phyloP scores from a whole-genome alignment of 2,888 invertebrate genomes.

The Synergus umbraculus region DNA sequence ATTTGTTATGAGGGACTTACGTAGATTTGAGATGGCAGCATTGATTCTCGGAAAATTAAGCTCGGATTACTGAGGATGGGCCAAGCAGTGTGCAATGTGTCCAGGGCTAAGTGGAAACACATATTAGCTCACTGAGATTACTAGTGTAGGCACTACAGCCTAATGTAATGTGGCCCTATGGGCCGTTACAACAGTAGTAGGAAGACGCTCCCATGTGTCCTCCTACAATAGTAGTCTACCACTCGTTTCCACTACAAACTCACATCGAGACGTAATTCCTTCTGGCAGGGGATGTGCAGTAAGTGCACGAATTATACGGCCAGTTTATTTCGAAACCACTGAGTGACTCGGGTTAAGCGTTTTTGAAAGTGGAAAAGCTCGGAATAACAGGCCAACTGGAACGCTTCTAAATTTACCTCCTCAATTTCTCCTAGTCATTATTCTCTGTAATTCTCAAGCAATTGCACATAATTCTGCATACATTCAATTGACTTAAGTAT shows the following conservation, averaged over 20 bases:
- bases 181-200: slow-evolving; percentile 44
- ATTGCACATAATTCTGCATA: slow-evolving; percentile 7
- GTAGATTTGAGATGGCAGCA: slow-evolving; percentile 59
- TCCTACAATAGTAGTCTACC: slow-evolving; percentile 49
- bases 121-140: slow-evolving; percentile 74
- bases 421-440: slow-evolving; percentile 14
- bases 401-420: slow-evolving; percentile 28
- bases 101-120: slow-evolving; percentile 73
- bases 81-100: slow-evolving; percentile 65
- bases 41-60: slow-evolving; percentile 74
- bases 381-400: slow-evolving; percentile 33
- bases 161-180: slow-evolving; percentile 54
- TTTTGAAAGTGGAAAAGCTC: slow-evolving; percentile 33
- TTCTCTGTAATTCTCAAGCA: slow-evolving; percentile 9
- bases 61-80: slow-evolving; percentile 70
- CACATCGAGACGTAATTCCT: slow-evolving; percentile 39
- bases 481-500: slow-evolving; percentile 11
- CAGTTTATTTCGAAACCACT: slow-evolving; percentile 61
- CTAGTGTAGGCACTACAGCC: slow-evolving; percentile 64
- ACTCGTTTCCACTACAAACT: slow-evolving; percentile 53
- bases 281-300: slow-evolving; percentile 46
- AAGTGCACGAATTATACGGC: slow-evolving; percentile 62
- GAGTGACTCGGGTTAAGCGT: slow-evolving; percentile 43
- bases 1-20: background rate
- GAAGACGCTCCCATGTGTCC: slow-evolving; percentile 47